These are phyloP conservation scores for Agonopterix heracliana DNA, from an alignment of 2,888 invertebrate species.

Conservation along the genomic window DNA sequence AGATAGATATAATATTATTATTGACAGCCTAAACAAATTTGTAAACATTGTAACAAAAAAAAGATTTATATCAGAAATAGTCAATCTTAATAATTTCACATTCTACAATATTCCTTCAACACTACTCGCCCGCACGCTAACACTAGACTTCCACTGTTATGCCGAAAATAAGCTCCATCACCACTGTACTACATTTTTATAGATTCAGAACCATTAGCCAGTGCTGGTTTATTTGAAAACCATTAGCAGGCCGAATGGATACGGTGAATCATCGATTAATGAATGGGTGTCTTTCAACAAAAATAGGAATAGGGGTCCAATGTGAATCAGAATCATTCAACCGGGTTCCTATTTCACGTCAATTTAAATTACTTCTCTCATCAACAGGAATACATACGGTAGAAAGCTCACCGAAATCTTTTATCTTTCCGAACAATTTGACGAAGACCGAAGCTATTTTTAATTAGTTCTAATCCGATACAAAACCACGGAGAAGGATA, in stretches of 20 bases:
- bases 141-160: no score
- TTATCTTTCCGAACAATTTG: not conserved
- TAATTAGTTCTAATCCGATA: slow-evolving; percentile 60
- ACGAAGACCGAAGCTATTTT: slow-evolving; percentile 33
- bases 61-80: no score
- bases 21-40: no score
- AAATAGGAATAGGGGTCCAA: slow-evolving; percentile 24
- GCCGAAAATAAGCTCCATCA: slow-evolving; percentile 5
- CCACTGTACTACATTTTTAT: slow-evolving; percentile 34
- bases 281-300: slow-evolving; percentile 52
- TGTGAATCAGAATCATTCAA: slow-evolving; percentile 21
- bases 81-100: no score
- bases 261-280: slow-evolving; percentile 38
- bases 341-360: slow-evolving; percentile 2
- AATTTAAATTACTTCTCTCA: not conserved
- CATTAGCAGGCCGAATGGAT: slow-evolving; percentile 54
- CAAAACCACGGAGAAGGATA: slow-evolving; percentile 60
- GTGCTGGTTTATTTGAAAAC: slow-evolving; percentile 61
- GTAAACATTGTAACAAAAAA: no score
- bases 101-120: no score
- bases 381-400: not conserved
- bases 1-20: no score
- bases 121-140: no score
- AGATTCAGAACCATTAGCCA: slow-evolving; percentile 51
- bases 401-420: not conserved